Evolutionary conservation across 2,888 invertebrate species (phyloP), one percentile per base, ranked within the genome.

Genomic region (Ennomos quercinarius): DNA sequence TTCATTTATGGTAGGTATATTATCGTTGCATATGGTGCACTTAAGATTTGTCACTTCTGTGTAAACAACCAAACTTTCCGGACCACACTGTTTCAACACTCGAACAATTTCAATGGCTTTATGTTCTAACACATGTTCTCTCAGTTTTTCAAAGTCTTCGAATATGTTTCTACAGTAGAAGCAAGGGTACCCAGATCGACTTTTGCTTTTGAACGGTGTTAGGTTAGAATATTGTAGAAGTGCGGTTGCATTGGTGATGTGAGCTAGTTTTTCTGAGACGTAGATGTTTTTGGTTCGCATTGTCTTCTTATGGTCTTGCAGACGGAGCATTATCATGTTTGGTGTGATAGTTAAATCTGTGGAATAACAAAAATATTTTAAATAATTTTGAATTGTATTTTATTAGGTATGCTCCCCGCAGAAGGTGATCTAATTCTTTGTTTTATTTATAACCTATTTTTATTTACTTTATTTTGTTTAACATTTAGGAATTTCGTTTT

Each of bases 161-260:
- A 71, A 74, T 6, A 70, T 66, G 38, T 66, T 50, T 10, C 70
- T 57, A 41, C 81, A 81, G 47, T 78, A 81, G 57, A 75, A 80
- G 9, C 81, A 81, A 0, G 77, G 75, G 57, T 71, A 81, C 0
- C 80, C 80, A 1, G 66, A 64, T 1, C 70, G 64, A 43, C 64
- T 74, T 58, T 79, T 80, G 17, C 71, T 70, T 57, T 76, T 77
- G 55, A 81, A 81, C 0, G 77, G 76, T 4, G 75, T 74, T 1
- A 78, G 63, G 54, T 76, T 81, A 0, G 81, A 80, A 46, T 59
- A 62, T 38, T 80, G 67, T 6, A 81, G 63, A 0, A 81, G 40
- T 0, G 72, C 68, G n/a, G 71, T 42, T 6, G 76, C 73, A 56
- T 81, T 80, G 4, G 67, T 27, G 0, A 73, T 71, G 10, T 75